Evolutionary conservation across 2,797 vertebrate species (phyloP).

Genomic region (Atherinosoma microstoma): DNA sequence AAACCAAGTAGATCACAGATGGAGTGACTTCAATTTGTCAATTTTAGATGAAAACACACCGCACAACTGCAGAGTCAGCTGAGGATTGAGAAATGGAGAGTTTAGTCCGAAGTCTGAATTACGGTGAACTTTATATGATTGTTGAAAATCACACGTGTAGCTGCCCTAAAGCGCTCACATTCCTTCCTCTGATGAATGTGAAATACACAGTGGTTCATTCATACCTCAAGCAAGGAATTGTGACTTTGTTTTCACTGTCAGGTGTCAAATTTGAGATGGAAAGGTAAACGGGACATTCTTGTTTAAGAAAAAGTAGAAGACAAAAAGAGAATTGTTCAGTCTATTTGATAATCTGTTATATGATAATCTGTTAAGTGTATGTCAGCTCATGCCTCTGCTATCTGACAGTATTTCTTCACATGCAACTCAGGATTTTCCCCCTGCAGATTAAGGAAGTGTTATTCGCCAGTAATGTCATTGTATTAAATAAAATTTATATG

Average conservation of each 20-base stretch:
- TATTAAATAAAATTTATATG: constrained; percentile 3
- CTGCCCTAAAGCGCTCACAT: too few species aligned
- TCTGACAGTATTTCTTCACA: constrained; percentile 17
- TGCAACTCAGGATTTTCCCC: not conserved
- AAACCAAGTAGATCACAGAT: too few species aligned
- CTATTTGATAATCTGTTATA: constrained; percentile 2
- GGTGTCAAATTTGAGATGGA: not conserved
- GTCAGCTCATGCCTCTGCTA: not conserved
- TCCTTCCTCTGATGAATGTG: too few species aligned
- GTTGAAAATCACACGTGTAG: too few species aligned
- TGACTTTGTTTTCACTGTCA: not conserved
- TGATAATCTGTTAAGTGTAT: not conserved
- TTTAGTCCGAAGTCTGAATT: too few species aligned
- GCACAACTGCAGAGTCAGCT: too few species aligned
- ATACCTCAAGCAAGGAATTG: not conserved
- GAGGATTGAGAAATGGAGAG: too few species aligned
- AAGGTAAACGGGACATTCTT: constrained; percentile 8
- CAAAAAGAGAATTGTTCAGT: not conserved
- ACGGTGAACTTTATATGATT: too few species aligned
- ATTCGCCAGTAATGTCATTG: constrained; percentile 6
- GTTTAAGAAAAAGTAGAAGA: constrained; percentile 3
- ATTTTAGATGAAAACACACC: too few species aligned
- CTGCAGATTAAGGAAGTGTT: constrained; percentile 9
- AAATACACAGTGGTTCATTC: too few species aligned
- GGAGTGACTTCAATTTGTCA: too few species aligned